These are phyloP conservation scores for Phalacrocorax pelagicus DNA, from an alignment of 2,113 vertebrate species.

Conservation along the genomic window DNA sequence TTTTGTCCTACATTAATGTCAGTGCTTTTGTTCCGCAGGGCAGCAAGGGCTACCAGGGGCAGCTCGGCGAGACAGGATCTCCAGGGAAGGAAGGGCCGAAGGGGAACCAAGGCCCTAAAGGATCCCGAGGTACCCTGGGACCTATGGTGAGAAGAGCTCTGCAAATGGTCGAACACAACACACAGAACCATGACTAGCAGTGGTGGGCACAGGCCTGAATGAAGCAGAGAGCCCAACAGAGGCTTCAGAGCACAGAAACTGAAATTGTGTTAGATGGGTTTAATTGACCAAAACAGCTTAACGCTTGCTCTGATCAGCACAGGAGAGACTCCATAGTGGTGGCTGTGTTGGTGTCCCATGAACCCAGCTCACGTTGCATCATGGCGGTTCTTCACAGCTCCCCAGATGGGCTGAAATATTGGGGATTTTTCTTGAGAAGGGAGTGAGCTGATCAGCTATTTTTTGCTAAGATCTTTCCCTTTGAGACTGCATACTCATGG, in stretches of 20 bases:
- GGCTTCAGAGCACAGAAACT: neutral
- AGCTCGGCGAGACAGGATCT: constrained; percentile 89
- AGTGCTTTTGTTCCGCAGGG: constrained; percentile 77
- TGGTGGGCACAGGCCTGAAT: neutral
- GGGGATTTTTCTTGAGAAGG: neutral
- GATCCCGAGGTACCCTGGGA: constrained; percentile 94
- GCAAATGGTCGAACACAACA: neutral
- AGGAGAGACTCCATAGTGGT: neutral
- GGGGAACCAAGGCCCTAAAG: constrained; percentile 91
- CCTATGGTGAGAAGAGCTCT: constrained; percentile 84
- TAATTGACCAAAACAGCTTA: neutral
- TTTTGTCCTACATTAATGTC: neutral
- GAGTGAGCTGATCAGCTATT: constrained; percentile 41
- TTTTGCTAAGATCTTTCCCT: constrained; percentile 28
- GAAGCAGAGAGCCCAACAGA: neutral
- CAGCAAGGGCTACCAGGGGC: constrained; percentile 89
- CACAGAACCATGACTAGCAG: neutral
- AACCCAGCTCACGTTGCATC: neutral
- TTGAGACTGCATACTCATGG: constrained; percentile 39
- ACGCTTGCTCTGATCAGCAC: neutral
- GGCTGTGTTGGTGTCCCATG: neutral
- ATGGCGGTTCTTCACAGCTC: neutral
- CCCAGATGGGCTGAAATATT: neutral
- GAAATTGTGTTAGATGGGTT: neutral
- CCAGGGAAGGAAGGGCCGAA: constrained; percentile 85